These are phyloP conservation scores for Acipenser oxyrinchus DNA, from an alignment of 2,797 vertebrate species.

Conservation along the genomic window DNA sequence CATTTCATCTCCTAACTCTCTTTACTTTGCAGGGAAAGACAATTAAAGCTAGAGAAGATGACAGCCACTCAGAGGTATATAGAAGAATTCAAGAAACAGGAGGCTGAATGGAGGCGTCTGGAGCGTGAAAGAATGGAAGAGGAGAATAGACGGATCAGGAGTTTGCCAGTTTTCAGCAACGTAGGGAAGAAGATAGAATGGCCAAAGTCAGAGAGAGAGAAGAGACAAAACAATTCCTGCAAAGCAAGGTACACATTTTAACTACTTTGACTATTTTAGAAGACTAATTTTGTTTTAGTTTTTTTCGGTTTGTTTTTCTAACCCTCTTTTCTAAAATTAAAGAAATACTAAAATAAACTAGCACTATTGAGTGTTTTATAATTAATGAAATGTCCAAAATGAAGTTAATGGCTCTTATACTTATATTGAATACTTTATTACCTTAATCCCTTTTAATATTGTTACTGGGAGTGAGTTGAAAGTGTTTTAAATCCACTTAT, in stretches of 20 bases:
- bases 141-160: conserved; percentile 80
- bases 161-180: conserved; percentile 61
- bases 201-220: conserved; percentile 62
- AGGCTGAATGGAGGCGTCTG: conserved; percentile 68
- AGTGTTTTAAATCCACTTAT: no score
- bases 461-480: no score
- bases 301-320: no score
- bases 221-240: conserved; percentile 62
- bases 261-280: neutral
- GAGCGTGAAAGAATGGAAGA: conserved; percentile 79
- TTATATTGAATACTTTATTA: no score
- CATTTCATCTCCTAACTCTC: neutral
- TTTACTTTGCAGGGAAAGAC: conserved; percentile 61
- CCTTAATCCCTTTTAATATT: no score
- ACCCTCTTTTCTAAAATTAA: no score
- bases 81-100: conserved; percentile 78
- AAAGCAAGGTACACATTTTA: conserved; percentile 56
- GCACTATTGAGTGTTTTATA: no score
- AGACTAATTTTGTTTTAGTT: no score
- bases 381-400: no score
- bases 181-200: conserved; percentile 61
- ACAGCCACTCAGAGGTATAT: conserved; percentile 65
- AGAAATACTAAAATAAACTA: no score
- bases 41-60: conserved; percentile 77
- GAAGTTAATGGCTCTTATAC: no score